Percentiles rank a stretch among this genome's conserved stretches.
These are phyloP conservation scores for Glossophaga mutica DNA, from an alignment of 2,797 vertebrate species.

Conservation along the genomic window DNA sequence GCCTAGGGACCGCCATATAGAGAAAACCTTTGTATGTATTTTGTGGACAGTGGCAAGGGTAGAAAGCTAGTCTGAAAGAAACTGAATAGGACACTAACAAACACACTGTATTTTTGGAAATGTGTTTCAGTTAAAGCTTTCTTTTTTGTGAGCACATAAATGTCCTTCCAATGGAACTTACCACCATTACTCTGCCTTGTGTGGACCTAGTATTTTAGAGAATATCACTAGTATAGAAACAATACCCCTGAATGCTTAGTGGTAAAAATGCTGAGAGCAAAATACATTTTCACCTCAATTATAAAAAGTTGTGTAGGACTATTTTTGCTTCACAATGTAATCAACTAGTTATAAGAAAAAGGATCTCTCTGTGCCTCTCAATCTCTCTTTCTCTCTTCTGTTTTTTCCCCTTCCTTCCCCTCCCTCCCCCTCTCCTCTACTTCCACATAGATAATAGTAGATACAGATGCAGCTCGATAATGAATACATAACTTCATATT, in stretches of 20 bases:
- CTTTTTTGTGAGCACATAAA: constrained; percentile 12
- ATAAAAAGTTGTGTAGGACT: background rate
- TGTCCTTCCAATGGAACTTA: background rate
- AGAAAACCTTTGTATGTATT: background rate
- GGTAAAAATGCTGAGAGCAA: background rate
- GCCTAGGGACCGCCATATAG: background rate
- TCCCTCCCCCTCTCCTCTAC: background rate
- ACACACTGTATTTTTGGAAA: background rate
- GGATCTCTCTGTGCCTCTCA: background rate
- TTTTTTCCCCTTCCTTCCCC: background rate
- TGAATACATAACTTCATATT: background rate
- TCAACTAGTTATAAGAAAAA: background rate
- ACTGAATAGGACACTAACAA: background rate
- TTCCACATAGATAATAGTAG: background rate
- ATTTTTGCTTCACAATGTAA: background rate
- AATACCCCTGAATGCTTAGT: background rate
- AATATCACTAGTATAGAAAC: background rate
- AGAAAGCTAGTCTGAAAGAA: background rate
- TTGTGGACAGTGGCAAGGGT: background rate
- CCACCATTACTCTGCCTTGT: background rate
- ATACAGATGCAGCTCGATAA: background rate
- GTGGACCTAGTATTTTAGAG: background rate
- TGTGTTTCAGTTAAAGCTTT: background rate
- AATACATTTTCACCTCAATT: background rate
- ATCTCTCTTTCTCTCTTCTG: background rate